These are phyloP conservation scores for Carterocephalus palaemon DNA, from an alignment of 2,888 invertebrate genomes.

Conservation along the genomic window DNA sequence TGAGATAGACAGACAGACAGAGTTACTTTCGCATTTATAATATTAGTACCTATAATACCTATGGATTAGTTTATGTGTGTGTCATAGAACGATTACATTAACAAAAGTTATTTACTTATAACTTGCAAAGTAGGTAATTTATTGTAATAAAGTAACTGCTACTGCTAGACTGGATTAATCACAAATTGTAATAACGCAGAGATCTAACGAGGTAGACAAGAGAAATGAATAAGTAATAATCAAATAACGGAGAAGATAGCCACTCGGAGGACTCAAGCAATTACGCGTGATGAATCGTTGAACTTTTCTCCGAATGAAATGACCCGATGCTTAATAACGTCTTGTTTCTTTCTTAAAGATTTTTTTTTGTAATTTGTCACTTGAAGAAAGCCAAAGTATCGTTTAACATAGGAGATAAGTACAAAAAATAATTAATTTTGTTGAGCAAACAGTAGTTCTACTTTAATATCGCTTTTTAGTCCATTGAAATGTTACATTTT, in stretches of 20 bases:
- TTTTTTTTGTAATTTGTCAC: constrained; percentile 58
- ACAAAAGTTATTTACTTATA: too few species aligned
- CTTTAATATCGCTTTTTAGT: constrained; percentile 11
- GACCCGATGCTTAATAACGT: constrained; percentile 62
- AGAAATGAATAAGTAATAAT: constrained; percentile 52
- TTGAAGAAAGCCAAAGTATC: constrained; percentile 10
- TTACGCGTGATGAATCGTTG: constrained; percentile 69
- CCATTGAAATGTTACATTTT: constrained; percentile 2
- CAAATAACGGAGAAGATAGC: constrained; percentile 53
- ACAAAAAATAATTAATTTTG: constrained; percentile 14
- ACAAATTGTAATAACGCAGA: constrained; percentile 20
- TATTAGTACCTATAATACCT: too few species aligned
- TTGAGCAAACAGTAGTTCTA: constrained; percentile 15
- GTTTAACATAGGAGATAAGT: constrained; percentile 15
- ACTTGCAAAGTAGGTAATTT: too few species aligned
- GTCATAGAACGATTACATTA: too few species aligned
- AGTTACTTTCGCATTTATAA: too few species aligned
- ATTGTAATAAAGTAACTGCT: too few species aligned
- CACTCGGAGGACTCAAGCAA: constrained; percentile 57
- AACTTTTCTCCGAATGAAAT: constrained; percentile 56
- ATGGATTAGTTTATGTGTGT: too few species aligned
- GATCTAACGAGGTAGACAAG: constrained; percentile 22
- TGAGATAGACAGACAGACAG: too few species aligned
- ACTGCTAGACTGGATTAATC: constrained; percentile 17
- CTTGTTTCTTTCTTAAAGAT: constrained; percentile 55